A percentile compares a stretch with the other conserved stretches of the same genome.
These are phyloP conservation scores for Otocyon megalotis DNA, from an alignment of 2,113 vertebrate genomes.

Conservation along the genomic window DNA sequence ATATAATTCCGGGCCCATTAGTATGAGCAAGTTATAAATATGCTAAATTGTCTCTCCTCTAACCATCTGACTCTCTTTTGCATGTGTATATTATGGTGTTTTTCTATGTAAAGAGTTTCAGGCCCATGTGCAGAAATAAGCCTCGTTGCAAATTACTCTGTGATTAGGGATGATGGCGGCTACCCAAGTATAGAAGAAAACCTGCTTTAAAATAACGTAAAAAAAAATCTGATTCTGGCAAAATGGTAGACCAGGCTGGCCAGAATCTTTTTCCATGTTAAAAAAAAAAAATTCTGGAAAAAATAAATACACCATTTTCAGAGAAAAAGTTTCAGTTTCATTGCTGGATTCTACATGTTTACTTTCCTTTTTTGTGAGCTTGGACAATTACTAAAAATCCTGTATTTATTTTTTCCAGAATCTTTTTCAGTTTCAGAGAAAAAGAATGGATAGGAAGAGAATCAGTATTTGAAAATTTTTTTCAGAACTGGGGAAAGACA, in stretches of 20 bases:
- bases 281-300: constrained; percentile 31
- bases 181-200: constrained; percentile 42
- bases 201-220: constrained; percentile 39
- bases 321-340: neutral
- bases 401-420: neutral
- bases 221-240: constrained; percentile 54
- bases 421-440: constrained; percentile 15
- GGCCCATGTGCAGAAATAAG: constrained; percentile 22
- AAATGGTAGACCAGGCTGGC: neutral
- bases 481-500: neutral
- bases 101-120: constrained; percentile 11
- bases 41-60: neutral
- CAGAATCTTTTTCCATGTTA: constrained; percentile 14
- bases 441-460: neutral
- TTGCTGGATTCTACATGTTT: neutral
- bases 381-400: neutral
- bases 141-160: neutral
- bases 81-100: neutral
- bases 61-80: constrained; percentile 3
- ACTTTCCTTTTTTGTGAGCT: neutral
- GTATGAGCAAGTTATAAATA: neutral
- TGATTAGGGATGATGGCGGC: constrained; percentile 52
- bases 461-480: neutral
- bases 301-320: constrained; percentile 10
- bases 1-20: neutral